Evolutionary conservation across 2,888 invertebrate genomes (phyloP).

Genomic region (Thecophora atra): DNA sequence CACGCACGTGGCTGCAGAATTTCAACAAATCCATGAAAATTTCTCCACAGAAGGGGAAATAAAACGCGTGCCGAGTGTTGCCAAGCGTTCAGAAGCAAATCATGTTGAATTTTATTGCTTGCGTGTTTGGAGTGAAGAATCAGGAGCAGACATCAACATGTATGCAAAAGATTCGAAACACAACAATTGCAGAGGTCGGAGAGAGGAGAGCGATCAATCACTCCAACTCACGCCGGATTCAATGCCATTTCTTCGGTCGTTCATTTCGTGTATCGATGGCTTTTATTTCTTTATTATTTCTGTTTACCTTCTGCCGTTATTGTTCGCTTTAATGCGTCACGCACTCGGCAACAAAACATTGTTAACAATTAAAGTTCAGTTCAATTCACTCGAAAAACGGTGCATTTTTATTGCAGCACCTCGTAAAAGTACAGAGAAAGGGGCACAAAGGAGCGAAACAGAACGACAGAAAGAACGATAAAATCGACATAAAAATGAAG

Average conservation of each 20-base stretch:
- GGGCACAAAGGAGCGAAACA: not conserved
- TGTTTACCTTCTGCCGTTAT: not conserved
- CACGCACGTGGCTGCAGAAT: no score
- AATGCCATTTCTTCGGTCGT: not conserved
- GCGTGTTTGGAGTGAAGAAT: conserved; percentile 58
- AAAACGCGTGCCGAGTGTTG: not conserved
- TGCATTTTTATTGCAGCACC: conserved; percentile 15
- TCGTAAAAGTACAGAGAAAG: conserved; percentile 22
- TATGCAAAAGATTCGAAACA: no score
- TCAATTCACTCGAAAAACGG: not conserved
- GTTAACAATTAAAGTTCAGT: conserved; percentile 4
- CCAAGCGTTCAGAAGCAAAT: conserved; percentile 45
- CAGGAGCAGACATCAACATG: not conserved
- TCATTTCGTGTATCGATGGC: not conserved
- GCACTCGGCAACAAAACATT: conserved; percentile 10
- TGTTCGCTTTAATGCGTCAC: conserved; percentile 14
- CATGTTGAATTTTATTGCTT: conserved; percentile 62
- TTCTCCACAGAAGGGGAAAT: not conserved
- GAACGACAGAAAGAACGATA: not conserved
- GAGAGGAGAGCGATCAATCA: no score
- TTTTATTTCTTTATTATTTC: not conserved
- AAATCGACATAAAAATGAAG: not conserved
- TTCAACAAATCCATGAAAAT: no score
- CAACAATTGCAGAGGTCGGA: no score
- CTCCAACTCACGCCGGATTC: not conserved